phyloP scores from a whole-genome alignment of 2,113 vertebrate genomes.

The Bos javanicus region DNA sequence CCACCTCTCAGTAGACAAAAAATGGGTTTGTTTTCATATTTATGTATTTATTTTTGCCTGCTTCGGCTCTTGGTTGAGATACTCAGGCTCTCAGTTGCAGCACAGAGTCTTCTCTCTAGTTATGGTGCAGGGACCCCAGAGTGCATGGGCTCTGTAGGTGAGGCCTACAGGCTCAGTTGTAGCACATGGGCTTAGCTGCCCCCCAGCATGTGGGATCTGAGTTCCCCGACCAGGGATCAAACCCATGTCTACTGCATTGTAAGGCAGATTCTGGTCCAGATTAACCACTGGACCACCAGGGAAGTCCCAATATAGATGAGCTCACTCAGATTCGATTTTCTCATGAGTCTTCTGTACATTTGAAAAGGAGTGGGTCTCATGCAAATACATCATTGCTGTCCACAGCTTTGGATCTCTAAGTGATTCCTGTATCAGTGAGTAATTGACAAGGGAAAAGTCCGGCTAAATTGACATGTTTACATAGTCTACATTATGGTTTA shows the following conservation, averaged over 20 bases:
- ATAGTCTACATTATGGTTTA: neutral
- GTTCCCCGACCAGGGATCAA: neutral
- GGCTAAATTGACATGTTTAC: neutral
- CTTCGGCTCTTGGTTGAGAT: neutral
- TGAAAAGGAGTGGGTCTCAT: neutral
- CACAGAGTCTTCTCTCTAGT: neutral
- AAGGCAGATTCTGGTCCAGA: neutral
- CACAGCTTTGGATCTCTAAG: neutral
- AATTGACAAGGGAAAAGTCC: neutral
- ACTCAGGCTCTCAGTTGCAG: neutral
- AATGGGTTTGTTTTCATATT: neutral
- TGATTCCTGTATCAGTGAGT: neutral
- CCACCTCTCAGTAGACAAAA: neutral
- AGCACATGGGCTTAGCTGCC: neutral
- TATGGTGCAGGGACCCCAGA: neutral
- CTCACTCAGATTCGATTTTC: neutral
- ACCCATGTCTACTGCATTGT: neutral
- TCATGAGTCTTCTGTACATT: neutral
- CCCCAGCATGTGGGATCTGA: neutral
- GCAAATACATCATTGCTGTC: neutral
- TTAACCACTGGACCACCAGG: fast-evolving
- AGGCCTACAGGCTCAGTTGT: neutral
- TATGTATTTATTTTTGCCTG: neutral
- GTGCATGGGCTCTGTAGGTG: neutral
- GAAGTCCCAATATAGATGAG: neutral